Conservation (phyloP, 2,113 vertebrate species). For the Sardina pilchardus region DNA sequence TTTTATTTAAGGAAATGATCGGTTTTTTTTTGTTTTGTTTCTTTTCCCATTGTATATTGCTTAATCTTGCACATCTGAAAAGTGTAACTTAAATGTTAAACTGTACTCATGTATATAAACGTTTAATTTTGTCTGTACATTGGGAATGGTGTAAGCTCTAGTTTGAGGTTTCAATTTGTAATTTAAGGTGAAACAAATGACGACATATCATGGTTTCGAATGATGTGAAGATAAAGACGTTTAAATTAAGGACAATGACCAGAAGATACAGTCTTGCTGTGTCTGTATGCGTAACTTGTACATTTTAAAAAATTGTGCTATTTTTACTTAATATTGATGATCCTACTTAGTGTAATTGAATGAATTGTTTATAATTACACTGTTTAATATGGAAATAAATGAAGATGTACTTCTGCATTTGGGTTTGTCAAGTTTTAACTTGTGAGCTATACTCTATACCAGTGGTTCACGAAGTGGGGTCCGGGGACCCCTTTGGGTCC, state of each 20-base stretch:
- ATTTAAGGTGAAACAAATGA: constrained; percentile 79
- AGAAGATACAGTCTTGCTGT: constrained; percentile 80
- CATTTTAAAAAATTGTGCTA: constrained; percentile 92
- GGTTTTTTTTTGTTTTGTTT: constrained; percentile 58
- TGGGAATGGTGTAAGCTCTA: constrained; percentile 74
- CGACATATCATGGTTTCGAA: constrained; percentile 79
- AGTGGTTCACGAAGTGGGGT: no score
- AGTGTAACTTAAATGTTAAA: constrained; percentile 79
- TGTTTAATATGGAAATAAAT: constrained; percentile 99
- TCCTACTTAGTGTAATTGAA: constrained; percentile 98
- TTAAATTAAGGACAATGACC: constrained; percentile 58
- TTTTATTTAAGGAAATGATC: constrained; percentile 73
- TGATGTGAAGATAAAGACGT: constrained; percentile 44
- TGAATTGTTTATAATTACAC: constrained; percentile 98
- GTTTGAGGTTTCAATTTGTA: constrained; percentile 80
- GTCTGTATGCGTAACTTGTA: constrained; percentile 84
- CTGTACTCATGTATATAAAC: constrained; percentile 79
- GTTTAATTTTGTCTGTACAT: constrained; percentile 79
- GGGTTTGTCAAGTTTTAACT: background rate
- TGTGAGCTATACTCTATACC: background rate
- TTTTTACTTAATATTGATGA: constrained; percentile 98
- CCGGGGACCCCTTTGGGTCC: no score
- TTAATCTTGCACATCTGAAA: constrained; percentile 83
- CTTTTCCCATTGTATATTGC: constrained; percentile 77
- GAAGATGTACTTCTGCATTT: constrained; percentile 67